Evolutionary conservation across 2,797 vertebrate species (phyloP).

Genomic region (Clarias laeviceps): DNA sequence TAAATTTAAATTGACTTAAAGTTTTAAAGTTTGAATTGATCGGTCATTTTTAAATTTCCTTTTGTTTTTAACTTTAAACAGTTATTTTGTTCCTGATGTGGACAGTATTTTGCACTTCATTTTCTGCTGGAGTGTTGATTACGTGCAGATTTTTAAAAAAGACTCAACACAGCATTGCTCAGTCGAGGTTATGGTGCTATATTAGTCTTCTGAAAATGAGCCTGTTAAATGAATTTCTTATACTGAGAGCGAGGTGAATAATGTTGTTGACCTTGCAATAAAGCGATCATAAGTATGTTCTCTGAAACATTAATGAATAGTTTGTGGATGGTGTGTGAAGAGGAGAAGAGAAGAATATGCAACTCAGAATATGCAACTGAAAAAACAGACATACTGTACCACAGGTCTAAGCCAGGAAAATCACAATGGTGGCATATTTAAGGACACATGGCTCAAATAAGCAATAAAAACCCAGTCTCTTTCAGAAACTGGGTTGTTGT

Average conservation of each 20-base stretch:
- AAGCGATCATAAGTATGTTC: not conserved
- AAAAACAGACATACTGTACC: not conserved
- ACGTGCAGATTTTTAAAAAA: not conserved
- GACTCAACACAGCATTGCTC: conserved; percentile 6
- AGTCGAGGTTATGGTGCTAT: conserved; percentile 25
- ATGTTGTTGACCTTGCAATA: conserved; percentile 1
- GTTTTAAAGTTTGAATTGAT: not conserved
- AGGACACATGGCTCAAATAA: conserved; percentile 1
- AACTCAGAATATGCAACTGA: not conserved
- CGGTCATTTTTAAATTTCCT: not conserved
- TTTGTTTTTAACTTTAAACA: not conserved
- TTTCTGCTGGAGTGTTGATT: not conserved
- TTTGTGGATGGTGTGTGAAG: not conserved
- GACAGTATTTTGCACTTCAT: not conserved
- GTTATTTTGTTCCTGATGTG: not conserved
- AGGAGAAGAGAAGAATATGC: not conserved
- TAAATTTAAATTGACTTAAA: not conserved
- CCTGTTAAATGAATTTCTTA: conserved; percentile 23
- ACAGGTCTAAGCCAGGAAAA: not conserved
- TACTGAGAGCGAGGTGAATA: conserved; percentile 3
- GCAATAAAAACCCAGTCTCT: conserved; percentile 5
- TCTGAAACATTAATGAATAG: not conserved
- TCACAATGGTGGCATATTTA: not conserved
- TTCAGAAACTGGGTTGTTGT: conserved; percentile 30
- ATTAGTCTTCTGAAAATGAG: conserved; percentile 37